phyloP scores from a whole-genome alignment of 2,888 invertebrate species.

The Drosophila kambysellisi region DNA sequence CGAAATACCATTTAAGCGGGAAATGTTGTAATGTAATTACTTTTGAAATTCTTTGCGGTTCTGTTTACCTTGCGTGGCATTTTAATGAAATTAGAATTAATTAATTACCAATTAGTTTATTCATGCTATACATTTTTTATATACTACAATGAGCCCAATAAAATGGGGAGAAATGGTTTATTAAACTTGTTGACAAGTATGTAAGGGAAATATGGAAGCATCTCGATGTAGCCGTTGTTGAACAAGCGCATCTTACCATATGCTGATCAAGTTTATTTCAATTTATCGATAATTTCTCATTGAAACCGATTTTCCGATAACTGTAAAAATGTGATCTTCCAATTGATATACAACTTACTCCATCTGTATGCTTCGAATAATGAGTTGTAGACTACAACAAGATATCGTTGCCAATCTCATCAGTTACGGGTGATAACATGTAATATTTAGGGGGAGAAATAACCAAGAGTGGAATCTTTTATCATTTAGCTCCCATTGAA shows the following conservation, averaged over 20 bases:
- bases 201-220: background rate
- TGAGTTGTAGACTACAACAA: background rate
- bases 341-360: background rate
- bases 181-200: background rate
- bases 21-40: slow-evolving; percentile 1
- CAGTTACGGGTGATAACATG: background rate
- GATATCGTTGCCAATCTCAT: background rate
- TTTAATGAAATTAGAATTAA: slow-evolving; percentile 17
- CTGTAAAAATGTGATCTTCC: background rate
- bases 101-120: slow-evolving; percentile 9
- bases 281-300: background rate
- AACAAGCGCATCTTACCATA: background rate
- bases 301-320: background rate
- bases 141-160: background rate
- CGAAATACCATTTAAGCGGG: slow-evolving; percentile 1
- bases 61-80: slow-evolving; percentile 3
- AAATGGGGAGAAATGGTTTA: background rate
- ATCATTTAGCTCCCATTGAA: background rate
- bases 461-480: background rate
- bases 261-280: background rate
- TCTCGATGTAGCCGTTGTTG: background rate
- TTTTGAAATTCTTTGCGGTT: slow-evolving; percentile 6
- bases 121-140: background rate
- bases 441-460: background rate
- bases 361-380: background rate